Conservation (phyloP, 2,888 invertebrate genomes). For the Pseudanteris insignis region DNA sequence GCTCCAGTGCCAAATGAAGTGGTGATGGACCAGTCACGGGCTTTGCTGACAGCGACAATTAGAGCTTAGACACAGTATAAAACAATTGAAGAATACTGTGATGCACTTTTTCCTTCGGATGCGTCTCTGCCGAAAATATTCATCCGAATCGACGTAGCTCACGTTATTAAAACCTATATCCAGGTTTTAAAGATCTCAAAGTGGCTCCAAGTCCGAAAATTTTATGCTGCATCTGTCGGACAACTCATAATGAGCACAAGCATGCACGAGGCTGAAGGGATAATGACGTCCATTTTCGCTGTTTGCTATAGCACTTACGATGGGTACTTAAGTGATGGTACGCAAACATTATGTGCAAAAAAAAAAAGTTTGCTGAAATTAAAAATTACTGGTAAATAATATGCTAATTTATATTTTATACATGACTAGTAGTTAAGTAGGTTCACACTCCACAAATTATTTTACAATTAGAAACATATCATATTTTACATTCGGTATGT, state of each 20-base stretch:
- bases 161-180: background rate
- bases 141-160: slow-evolving; percentile 6
- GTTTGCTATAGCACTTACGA: background rate
- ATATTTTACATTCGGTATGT: no score
- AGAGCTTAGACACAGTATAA: slow-evolving; percentile 9
- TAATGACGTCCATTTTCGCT: background rate
- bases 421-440: no score
- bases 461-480: no score
- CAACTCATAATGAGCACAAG: background rate
- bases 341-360: no score
- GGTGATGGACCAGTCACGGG: slow-evolving; percentile 16
- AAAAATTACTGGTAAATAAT: no score
- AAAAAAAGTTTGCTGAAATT: no score
- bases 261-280: background rate
- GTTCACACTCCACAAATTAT: no score
- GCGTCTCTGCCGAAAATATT: slow-evolving; percentile 4
- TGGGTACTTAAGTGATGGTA: background rate
- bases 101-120: background rate
- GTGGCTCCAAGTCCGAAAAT: background rate
- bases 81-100: slow-evolving; percentile 12
- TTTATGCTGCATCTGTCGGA: background rate
- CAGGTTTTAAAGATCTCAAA: no score
- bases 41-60: slow-evolving; percentile 6
- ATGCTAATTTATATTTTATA: no score
- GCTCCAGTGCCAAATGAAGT: slow-evolving; percentile 26